These are phyloP conservation scores for Biston stratarius DNA, from an alignment of 2,888 invertebrate species.

Conservation along the genomic window DNA sequence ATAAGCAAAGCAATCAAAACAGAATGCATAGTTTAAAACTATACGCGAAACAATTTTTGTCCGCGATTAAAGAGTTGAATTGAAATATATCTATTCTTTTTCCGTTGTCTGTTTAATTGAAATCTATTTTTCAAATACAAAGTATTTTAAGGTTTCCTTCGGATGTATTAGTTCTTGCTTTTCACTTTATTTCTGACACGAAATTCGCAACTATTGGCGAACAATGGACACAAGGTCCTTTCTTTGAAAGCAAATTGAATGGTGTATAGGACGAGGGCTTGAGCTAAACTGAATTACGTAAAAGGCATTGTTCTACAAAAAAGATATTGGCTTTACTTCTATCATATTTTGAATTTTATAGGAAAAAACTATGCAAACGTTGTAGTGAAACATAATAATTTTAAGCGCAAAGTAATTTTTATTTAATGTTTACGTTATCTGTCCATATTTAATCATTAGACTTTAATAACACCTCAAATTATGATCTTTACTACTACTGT, in stretches of 20 bases:
- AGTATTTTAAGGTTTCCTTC: background rate
- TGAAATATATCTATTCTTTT: constrained; percentile 4
- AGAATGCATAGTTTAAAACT: constrained; percentile 27
- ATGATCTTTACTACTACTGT: no score
- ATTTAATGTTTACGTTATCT: no score
- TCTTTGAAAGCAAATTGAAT: constrained; percentile 55
- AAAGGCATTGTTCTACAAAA: constrained; percentile 59
- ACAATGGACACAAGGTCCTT: constrained; percentile 56
- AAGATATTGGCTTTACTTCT: constrained; percentile 46
- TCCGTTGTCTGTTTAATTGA: background rate
- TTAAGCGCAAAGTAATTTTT: no score
- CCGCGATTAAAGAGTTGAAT: constrained; percentile 14
- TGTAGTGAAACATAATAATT: background rate
- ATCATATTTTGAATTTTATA: background rate
- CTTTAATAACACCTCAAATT: no score
- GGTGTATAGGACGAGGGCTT: constrained; percentile 44
- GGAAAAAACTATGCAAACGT: background rate
- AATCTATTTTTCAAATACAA: constrained; percentile 7
- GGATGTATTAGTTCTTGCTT: constrained; percentile 23
- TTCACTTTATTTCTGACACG: constrained; percentile 41
- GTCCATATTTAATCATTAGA: no score
- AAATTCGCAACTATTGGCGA: constrained; percentile 53
- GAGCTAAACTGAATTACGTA: constrained; percentile 54
- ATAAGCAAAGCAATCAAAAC: constrained; percentile 28
- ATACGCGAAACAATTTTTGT: constrained; percentile 18